phyloP scores from a whole-genome alignment of 2,797 vertebrate species.

The Darevskia mixta region DNA sequence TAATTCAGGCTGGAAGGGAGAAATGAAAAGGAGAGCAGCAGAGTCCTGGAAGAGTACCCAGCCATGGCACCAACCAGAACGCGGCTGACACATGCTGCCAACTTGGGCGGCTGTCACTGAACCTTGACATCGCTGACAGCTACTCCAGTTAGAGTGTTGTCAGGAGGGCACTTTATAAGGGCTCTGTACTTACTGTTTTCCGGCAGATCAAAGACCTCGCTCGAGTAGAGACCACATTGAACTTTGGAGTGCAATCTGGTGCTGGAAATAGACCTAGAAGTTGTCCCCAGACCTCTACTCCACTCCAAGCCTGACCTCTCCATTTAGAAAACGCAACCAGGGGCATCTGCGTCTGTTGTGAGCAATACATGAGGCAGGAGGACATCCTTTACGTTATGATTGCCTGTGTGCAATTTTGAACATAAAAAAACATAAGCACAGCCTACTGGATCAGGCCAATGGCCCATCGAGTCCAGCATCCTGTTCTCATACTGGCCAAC shows the following conservation, averaged over 20 bases:
- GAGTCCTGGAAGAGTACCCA: conserved; percentile 15
- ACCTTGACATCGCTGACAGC: conserved; percentile 40
- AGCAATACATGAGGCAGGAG: background rate
- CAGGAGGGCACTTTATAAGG: conserved; percentile 48
- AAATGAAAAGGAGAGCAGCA: conserved; percentile 11
- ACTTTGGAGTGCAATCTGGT: conserved; percentile 41
- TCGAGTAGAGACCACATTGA: background rate
- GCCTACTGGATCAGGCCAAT: too few relatives aligned
- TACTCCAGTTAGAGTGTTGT: conserved; percentile 43
- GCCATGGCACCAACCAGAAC: conserved; percentile 9
- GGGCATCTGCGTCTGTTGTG: conserved; percentile 4
- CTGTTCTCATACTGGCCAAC: too few relatives aligned
- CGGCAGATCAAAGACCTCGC: conserved; percentile 31
- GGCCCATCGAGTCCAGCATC: too few relatives aligned
- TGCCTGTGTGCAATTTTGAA: background rate
- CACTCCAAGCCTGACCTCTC: conserved; percentile 35
- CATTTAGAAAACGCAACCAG: conserved; percentile 30
- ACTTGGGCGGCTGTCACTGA: conserved; percentile 37
- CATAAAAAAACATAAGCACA: too few relatives aligned
- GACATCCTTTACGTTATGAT: background rate
- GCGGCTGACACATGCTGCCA: conserved; percentile 30
- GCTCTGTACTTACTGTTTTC: conserved; percentile 44
- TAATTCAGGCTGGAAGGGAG: conserved; percentile 66
- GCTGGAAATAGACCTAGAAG: conserved; percentile 29
- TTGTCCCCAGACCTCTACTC: background rate